Conservation (phyloP, 2,888 invertebrate species). For the Caradrina clavipalpis region DNA sequence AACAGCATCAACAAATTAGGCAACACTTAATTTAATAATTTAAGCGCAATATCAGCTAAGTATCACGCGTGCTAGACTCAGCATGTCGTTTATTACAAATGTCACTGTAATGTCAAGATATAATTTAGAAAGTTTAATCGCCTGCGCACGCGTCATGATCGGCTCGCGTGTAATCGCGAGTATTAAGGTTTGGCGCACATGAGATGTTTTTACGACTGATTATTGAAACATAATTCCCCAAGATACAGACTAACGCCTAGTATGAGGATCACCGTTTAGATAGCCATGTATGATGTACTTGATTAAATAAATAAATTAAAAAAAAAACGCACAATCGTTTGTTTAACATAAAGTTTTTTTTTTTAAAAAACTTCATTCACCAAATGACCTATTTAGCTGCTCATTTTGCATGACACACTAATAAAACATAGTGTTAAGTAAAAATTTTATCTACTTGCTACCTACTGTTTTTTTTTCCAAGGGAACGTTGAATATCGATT, state of each 20-base stretch:
- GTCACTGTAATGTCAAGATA: conserved; percentile 63
- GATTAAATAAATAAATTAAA: too few relatives aligned
- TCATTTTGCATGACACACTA: too few relatives aligned
- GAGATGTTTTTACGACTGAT: background rate
- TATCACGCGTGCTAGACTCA: conserved; percentile 37
- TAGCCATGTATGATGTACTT: too few relatives aligned
- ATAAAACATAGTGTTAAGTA: too few relatives aligned
- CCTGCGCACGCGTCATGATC: conserved; percentile 54
- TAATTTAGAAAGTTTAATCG: conserved; percentile 64
- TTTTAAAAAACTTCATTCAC: too few relatives aligned
- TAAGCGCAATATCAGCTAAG: conserved; percentile 32
- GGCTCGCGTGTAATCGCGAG: conserved; percentile 52
- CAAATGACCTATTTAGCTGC: too few relatives aligned
- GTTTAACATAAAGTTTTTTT: background rate
- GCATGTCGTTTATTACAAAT: conserved; percentile 51
- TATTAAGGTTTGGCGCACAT: conserved; percentile 31
- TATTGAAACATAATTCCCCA: background rate
- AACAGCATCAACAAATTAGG: background rate
- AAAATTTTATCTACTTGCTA: too few relatives aligned
- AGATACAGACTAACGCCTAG: too few relatives aligned
- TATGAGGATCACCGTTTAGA: too few relatives aligned
- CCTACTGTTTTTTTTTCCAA: too few relatives aligned
- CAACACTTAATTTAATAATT: conserved; percentile 1
- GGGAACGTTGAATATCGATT: too few relatives aligned
- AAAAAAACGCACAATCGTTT: background rate